Base-by-base conservation (phyloP, 2,797 vertebrate species). In the Pampus argenteus region DNA sequence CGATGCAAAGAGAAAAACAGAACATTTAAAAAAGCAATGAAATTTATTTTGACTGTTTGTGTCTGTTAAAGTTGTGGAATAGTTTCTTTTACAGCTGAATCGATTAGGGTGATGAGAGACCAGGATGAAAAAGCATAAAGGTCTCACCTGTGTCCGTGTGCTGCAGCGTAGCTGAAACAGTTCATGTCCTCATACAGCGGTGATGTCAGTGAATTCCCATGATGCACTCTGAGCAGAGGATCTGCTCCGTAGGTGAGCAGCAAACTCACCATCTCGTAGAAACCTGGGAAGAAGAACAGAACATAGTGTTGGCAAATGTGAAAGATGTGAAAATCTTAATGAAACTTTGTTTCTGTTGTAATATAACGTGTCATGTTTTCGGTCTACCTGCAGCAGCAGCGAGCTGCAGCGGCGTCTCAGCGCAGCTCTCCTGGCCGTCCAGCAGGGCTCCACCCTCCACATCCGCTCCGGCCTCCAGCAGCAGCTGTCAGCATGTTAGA, bases 101-200 rank as follows among this genome's bases (percentile, higher is more conserved):
- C n/a, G n/a, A n/a, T n/a, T n/a, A n/a, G n/a, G n/a, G n/a, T n/a
- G n/a, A n/a, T n/a, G n/a, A n/a, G 31, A 10, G 31, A 34, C 31
- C 31, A 10, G 31, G 31, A 34, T 34, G 2, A 29, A 9, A 9
- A 1, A 10, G 31, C 0, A 20, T 20, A 1, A 48, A 22, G 0
- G 48, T 49, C 57, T 74, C 89, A 98, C 97, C 97, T 96, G 95
- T 99, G 97, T 59, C 97, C 98, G 0, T 99, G 97, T 1, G 97
- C 97, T 0, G 98, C 97, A 0, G 98, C 96, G n/a, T 96, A 96
- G 68, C 97, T 98, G 90, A 97, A 98, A 87, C 97, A 98, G 73
- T 97, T 98, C 95, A 99, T 97, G 9, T 97, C 95, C 72, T 98
- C 96, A 0, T 97, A 95, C 17, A 99, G 93, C 0, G 96, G 96